These are phyloP conservation scores for Caenorhabditis becei DNA, from an alignment of 2,888 invertebrate genomes.

Conservation along the genomic window DNA sequence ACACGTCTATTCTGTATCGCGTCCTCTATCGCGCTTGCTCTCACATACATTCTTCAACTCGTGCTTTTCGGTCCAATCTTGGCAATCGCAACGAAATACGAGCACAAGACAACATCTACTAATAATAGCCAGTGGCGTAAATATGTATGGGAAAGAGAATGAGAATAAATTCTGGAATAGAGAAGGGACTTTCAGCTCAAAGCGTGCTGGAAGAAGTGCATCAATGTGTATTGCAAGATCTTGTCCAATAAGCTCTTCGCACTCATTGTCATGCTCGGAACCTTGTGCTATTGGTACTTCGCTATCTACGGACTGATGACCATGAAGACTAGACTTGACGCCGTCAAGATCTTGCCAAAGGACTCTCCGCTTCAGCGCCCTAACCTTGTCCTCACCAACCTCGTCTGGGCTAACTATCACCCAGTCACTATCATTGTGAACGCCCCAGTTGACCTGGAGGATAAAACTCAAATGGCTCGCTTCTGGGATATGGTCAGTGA, in stretches of 20 bases:
- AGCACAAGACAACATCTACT: constrained; percentile 61
- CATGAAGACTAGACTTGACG: constrained; percentile 75
- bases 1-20: constrained; percentile 81
- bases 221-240: constrained; percentile 71
- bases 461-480: constrained; percentile 65
- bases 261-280: constrained; percentile 61
- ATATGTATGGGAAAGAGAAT: constrained; percentile 39
- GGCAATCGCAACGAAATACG: constrained; percentile 75
- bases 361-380: constrained; percentile 79
- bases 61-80: constrained; percentile 79
- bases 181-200: constrained; percentile 59
- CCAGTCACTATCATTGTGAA: constrained; percentile 79
- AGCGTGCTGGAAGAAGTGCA: constrained; percentile 63
- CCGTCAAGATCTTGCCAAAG: constrained; percentile 78
- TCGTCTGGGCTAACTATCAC: constrained; percentile 80
- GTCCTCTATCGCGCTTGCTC: constrained; percentile 78
- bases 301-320: constrained; percentile 68
- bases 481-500: constrained; percentile 77
- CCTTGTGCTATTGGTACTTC: constrained; percentile 74
- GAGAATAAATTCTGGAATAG: constrained; percentile 2
- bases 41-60: constrained; percentile 78
- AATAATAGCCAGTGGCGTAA: constrained; percentile 66
- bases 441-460: constrained; percentile 71
- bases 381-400: constrained; percentile 74
- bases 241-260: constrained; percentile 71